phyloP scores from a whole-genome alignment of 2,113 vertebrate genomes.

The Odocoileus virginianus region DNA sequence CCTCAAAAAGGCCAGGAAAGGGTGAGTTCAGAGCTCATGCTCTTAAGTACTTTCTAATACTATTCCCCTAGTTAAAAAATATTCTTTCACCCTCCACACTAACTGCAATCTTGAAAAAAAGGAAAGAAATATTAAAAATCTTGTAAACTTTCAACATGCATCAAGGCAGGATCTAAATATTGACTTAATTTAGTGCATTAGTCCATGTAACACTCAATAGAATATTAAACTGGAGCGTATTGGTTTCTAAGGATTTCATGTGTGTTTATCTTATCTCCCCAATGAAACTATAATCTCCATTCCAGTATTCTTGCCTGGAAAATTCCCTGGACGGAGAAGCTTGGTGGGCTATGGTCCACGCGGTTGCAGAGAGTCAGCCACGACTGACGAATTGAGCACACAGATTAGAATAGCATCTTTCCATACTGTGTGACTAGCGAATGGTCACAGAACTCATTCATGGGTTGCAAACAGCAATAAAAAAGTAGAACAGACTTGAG shows the following conservation, averaged over 20 bases:
- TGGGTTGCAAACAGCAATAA: background rate
- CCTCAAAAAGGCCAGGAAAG: constrained; percentile 26
- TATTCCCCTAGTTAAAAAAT: background rate
- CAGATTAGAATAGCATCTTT: background rate
- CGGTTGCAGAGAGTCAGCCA: background rate
- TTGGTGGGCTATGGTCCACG: background rate
- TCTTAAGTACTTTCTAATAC: background rate
- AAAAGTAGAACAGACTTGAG: background rate
- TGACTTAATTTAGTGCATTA: background rate
- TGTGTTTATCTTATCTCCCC: background rate
- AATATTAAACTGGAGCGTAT: background rate
- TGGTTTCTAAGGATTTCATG: constrained; percentile 22
- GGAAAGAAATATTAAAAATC: background rate
- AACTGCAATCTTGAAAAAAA: background rate
- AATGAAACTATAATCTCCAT: background rate
- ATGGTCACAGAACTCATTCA: background rate
- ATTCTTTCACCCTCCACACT: background rate
- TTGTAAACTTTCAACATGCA: background rate
- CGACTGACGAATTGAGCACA: background rate
- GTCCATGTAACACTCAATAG: background rate
- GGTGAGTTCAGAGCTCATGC: background rate
- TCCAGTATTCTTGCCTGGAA: background rate
- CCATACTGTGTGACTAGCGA: background rate
- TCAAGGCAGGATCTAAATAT: background rate
- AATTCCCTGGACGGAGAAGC: background rate